phyloP scores from a whole-genome alignment of 1,140 invertebrate species.

The Diprion similis region DNA sequence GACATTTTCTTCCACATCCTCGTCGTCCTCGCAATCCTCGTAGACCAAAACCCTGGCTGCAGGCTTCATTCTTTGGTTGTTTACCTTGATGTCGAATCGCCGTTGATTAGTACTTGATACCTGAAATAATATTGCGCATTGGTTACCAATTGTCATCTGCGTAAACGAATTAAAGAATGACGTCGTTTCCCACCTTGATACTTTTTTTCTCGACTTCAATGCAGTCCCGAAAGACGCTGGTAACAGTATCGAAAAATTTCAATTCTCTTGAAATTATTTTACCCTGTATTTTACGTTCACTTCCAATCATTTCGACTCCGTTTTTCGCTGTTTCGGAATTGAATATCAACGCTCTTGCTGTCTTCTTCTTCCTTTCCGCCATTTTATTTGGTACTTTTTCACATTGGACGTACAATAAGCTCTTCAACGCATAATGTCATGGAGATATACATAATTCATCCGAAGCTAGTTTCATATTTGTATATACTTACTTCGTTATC shows the following conservation, averaged over 20 bases:
- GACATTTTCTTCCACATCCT: conserved; percentile 13
- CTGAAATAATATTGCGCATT: background rate
- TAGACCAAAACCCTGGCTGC: background rate
- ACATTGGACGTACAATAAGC: too few species aligned
- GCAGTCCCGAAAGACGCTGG: too few species aligned
- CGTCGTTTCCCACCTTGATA: too few species aligned
- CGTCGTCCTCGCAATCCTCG: conserved; percentile 17
- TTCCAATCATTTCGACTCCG: background rate
- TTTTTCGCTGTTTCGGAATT: background rate
- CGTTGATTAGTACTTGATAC: background rate
- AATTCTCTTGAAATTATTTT: background rate
- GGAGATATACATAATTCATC: too few species aligned
- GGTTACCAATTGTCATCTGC: background rate
- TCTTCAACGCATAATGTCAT: too few species aligned
- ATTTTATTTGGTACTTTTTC: background rate
- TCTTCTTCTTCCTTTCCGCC: background rate
- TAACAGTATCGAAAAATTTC: background rate
- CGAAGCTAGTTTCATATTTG: too few species aligned
- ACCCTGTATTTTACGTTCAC: background rate
- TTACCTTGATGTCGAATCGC: background rate
- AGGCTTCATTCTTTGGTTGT: background rate
- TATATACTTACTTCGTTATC: too few species aligned
- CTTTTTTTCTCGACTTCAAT: too few species aligned
- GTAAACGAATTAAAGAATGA: too few species aligned
- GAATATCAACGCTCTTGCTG: background rate